Percentiles rank a stretch among this genome's conserved stretches.
Conservation (phyloP, 2,113 vertebrate genomes). For the Onychorhynchus coronatus region DNA sequence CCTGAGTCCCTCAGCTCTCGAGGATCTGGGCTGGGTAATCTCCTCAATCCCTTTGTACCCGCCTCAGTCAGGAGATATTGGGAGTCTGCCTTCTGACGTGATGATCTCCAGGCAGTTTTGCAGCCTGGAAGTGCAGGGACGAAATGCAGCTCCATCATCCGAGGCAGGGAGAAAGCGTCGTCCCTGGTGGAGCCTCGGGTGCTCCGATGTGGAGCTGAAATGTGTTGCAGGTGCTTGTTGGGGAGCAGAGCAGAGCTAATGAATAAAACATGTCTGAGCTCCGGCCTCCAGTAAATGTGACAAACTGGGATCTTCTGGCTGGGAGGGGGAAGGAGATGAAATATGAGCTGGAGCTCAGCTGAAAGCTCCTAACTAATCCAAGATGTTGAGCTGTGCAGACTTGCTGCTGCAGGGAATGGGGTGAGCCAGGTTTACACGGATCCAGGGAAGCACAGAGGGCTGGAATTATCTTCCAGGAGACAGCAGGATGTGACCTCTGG, state of each 20-base stretch:
- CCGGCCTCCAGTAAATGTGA: slow-evolving; percentile 65
- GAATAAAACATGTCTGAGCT: slow-evolving; percentile 72
- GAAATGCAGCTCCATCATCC: background rate
- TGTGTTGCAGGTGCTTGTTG: slow-evolving; percentile 70
- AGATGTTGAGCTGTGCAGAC: slow-evolving; percentile 42
- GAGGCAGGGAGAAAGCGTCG: slow-evolving; percentile 37
- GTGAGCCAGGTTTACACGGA: background rate
- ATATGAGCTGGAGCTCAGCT: slow-evolving; percentile 72
- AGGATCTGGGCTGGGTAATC: background rate
- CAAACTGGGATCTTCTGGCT: slow-evolving; percentile 42
- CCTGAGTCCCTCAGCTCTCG: accelerated
- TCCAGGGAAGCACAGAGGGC: background rate
- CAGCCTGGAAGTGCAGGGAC: background rate
- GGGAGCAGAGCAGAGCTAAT: slow-evolving; percentile 67
- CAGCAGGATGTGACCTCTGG: slow-evolving; percentile 41
- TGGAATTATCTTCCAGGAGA: background rate
- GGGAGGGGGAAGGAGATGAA: slow-evolving; percentile 52
- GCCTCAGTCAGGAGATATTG: background rate
- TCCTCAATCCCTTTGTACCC: background rate
- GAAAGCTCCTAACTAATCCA: slow-evolving; percentile 70
- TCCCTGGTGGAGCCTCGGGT: background rate
- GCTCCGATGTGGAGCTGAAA: slow-evolving; percentile 5
- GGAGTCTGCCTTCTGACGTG: background rate
- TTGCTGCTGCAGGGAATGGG: background rate
- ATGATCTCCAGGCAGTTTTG: background rate